Conservation (phyloP, 2,888 invertebrate species). For the Metopia argyrocephala region DNA sequence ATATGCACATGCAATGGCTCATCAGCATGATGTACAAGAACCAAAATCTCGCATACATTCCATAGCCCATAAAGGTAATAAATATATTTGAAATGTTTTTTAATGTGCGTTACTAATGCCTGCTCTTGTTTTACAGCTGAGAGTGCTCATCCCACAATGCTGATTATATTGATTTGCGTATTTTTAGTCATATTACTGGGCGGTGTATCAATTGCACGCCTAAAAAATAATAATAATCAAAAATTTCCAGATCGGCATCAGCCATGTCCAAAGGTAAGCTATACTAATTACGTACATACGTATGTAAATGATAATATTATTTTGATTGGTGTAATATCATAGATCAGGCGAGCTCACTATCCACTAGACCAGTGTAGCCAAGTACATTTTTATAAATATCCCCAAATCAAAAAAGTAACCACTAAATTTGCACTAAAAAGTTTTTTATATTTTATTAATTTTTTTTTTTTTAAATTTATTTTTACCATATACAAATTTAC, state of each 20-base stretch:
- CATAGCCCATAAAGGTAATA: constrained; percentile 74
- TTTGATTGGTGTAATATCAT: no score
- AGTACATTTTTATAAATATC: no score
- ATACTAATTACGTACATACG: neutral
- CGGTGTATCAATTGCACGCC: constrained; percentile 77
- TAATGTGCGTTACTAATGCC: neutral
- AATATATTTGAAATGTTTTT: neutral
- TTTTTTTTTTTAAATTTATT: no score
- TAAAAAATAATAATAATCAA: constrained; percentile 74
- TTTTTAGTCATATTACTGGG: constrained; percentile 77
- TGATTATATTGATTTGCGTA: constrained; percentile 77
- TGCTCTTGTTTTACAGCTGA: constrained; percentile 70
- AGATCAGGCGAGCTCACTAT: no score
- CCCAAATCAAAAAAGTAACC: no score
- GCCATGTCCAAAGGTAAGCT: constrained; percentile 76
- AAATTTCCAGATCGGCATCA: constrained; percentile 76
- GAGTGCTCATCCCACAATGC: constrained; percentile 77
- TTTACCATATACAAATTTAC: no score
- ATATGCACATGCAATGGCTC: constrained; percentile 77
- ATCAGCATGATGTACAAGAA: constrained; percentile 77
- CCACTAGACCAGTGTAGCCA: no score
- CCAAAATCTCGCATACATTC: constrained; percentile 75
- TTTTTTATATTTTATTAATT: no score
- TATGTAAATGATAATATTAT: no score
- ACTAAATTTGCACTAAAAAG: no score